A percentile compares a stretch with the other conserved stretches of the same genome.
Conservation (phyloP, 2,797 vertebrate genomes). For the Etheostoma perlongum region DNA sequence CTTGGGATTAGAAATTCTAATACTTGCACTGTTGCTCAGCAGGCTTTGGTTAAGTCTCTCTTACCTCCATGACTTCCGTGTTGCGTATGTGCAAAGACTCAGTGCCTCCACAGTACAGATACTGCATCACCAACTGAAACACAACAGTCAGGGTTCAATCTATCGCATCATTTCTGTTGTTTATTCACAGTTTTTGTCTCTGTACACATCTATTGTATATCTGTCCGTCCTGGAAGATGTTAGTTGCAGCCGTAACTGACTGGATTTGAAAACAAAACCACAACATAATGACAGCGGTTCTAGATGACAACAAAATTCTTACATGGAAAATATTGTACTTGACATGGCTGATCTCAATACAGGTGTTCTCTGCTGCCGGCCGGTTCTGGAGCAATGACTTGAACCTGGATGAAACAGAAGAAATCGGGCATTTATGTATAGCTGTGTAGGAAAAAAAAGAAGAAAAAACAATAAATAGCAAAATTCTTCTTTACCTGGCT, state of each 20-base stretch:
- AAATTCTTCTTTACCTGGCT: conserved; percentile 67
- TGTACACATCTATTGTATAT: neutral
- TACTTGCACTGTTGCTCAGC: neutral
- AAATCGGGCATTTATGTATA: neutral
- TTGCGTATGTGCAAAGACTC: conserved; percentile 97
- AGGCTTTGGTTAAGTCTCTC: conserved; percentile 22
- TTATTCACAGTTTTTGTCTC: neutral
- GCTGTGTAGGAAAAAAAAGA: neutral
- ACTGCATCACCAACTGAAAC: conserved; percentile 98
- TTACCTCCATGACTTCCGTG: conserved; percentile 98
- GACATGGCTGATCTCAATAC: conserved; percentile 98
- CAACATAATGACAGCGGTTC: neutral
- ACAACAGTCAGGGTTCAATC: conserved; percentile 31
- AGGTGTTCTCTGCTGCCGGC: conserved; percentile 94
- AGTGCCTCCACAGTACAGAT: conserved; percentile 96
- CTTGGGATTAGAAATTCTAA: conserved; percentile 38
- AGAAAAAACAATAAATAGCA: neutral
- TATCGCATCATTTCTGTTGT: neutral
- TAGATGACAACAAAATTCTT: conserved; percentile 17
- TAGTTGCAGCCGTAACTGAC: neutral
- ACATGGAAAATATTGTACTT: conserved; percentile 90
- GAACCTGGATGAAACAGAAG: conserved; percentile 86
- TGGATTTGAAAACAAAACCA: neutral
- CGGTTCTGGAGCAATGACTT: conserved; percentile 97
- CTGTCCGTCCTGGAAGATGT: too few species aligned